Evolutionary conservation across 92 coral and sea anemone genomes (phyloP).

Genomic region (Epizoanthus rinbou): DNA sequence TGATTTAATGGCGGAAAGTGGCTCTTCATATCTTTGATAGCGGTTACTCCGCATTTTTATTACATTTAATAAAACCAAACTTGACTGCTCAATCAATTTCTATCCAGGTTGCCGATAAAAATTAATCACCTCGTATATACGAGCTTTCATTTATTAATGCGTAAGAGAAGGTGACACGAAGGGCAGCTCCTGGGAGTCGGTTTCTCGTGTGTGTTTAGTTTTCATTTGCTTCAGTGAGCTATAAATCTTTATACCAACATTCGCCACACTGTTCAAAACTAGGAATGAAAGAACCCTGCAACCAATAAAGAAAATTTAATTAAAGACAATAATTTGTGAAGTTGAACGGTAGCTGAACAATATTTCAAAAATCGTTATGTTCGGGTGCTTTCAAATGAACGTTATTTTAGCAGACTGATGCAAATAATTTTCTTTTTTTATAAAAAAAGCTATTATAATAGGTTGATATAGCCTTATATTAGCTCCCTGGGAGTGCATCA

Average conservation of each 20-base stretch:
- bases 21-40: background rate
- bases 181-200: no score
- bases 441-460: background rate
- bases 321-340: no score
- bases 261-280: no score
- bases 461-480: background rate
- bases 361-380: no score
- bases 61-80: background rate
- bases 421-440: background rate
- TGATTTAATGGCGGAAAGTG: background rate
- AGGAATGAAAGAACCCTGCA: no score
- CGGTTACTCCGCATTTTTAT: constrained; percentile 24
- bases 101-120: background rate
- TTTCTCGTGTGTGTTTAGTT: background rate
- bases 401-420: background rate
- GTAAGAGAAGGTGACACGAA: background rate
- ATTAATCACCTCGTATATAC: background rate
- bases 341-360: no score
- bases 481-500: background rate
- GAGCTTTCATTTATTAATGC: background rate
- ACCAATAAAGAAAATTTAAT: no score
- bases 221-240: background rate
- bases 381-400: no score
- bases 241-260: background rate
- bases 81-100: background rate